A percentile compares a stretch with the other conserved stretches of the same genome.
phyloP scores from a whole-genome alignment of 1,140 invertebrate genomes.

The Dinoponera quadriceps region DNA sequence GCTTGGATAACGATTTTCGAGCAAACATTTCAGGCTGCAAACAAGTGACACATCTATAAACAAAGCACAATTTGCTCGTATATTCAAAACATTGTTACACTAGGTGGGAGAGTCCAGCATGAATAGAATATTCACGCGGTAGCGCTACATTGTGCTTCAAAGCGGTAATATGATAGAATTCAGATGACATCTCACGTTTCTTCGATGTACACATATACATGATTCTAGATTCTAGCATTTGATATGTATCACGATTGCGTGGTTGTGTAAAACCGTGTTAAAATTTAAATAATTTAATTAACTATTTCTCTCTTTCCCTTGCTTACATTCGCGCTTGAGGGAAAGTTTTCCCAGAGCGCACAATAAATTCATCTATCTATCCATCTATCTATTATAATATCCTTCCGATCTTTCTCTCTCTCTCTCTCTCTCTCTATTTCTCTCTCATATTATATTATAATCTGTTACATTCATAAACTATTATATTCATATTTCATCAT shows the following conservation, averaged over 20 bases:
- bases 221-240: too few species aligned
- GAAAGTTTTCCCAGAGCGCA: too few species aligned
- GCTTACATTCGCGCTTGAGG: too few species aligned
- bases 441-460: too few species aligned
- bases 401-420: too few species aligned
- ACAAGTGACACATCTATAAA: slow-evolving; percentile 56
- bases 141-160: slow-evolving; percentile 53
- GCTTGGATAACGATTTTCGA: slow-evolving; percentile 48
- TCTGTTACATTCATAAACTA: too few species aligned
- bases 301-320: too few species aligned
- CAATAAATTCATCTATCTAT: too few species aligned
- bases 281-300: slow-evolving; percentile 17
- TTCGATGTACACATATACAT: not conserved
- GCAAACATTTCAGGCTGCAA: slow-evolving; percentile 44
- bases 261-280: not conserved
- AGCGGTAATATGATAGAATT: slow-evolving; percentile 35
- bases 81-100: slow-evolving; percentile 48
- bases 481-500: too few species aligned
- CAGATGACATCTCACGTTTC: slow-evolving; percentile 17
- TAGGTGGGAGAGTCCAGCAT: slow-evolving; percentile 32
- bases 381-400: too few species aligned
- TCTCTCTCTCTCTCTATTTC: too few species aligned
- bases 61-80: slow-evolving; percentile 55
- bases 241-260: not conserved
- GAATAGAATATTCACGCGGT: slow-evolving; percentile 52